Evolutionary conservation across 2,113 vertebrate genomes (phyloP), one percentile per base, ranked within the genome.

Genomic region (Thomomys bottae): DNA sequence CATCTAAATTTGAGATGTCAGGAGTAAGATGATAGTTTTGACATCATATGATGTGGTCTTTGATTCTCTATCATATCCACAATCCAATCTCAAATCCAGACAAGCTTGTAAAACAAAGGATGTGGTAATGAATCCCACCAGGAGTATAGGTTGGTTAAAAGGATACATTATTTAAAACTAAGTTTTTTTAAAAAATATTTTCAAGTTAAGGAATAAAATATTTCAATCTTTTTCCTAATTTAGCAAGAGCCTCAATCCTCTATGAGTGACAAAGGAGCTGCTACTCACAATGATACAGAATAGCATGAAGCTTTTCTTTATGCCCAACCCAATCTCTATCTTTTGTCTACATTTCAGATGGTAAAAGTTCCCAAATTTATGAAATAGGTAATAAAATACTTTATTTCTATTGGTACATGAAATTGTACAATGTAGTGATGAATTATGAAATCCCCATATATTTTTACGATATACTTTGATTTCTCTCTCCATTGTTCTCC

Each of bases 311-410:
- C 28, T 75, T 77, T 61, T 73, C 24, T 79, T 91, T 8, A 79
- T 40, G 49, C 11, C 2, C n/a, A 54, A 20, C 79, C 4, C 5
- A 70, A 70, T 8, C 38, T 70, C 3, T 59, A 1, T 28, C 26
- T 71, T 26, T 40, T 88, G 28, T 93, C n/a, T n/a, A 42, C 75
- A 28, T 38, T 91, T 82, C 73, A 86, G 45, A 32, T 75, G 49
- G n/a, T 12, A 73, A 54, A 54, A 54, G 9, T 6, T 63, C 75
- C 20, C 6, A 14, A 42, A 3, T 92, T 5, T 54, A 9, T 78
- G n/a, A 32, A 67, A 42, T 6, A 71, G 1, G 24, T 38, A 57
- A 38, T 26, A 45, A 40, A 24, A 54, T 32, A 23, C 57, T 66
- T 42, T 73, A 67, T 59, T 59, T 59, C 17, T 59, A 59, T 59